Conservation (phyloP, 2,888 invertebrate genomes). For the Lottia scabra region DNA sequence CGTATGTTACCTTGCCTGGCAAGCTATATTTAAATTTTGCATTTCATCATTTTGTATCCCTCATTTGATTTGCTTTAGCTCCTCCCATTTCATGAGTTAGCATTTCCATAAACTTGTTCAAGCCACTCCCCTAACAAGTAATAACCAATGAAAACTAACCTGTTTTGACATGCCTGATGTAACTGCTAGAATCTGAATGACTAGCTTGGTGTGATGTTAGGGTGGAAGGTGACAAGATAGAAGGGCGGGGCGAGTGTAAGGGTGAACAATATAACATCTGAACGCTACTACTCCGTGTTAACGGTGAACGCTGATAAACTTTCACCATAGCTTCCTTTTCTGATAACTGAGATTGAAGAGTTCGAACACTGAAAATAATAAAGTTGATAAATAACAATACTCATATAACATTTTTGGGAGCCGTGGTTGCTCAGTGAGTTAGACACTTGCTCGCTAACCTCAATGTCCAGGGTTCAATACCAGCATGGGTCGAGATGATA, state of each 20-base stretch:
- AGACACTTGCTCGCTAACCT: too few species aligned
- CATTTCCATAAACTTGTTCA: too few species aligned
- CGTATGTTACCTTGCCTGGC: too few species aligned
- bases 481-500: too few species aligned
- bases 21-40: too few species aligned
- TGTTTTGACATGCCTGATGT: conserved; percentile 53
- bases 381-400: too few species aligned
- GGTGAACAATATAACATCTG: conserved; percentile 61
- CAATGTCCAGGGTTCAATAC: too few species aligned
- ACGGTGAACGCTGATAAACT: conserved; percentile 77
- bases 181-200: conserved; percentile 33
- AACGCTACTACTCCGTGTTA: conserved; percentile 61
- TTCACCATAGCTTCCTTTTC: conserved; percentile 92
- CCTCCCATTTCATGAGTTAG: too few species aligned
- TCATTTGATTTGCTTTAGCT: too few species aligned
- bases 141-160: conserved; percentile 29
- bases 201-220: conserved; percentile 38
- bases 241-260: conserved; percentile 65
- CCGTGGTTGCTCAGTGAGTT: too few species aligned
- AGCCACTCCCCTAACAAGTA: not conserved
- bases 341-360: conserved; percentile 87
- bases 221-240: conserved; percentile 45
- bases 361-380: conserved; percentile 75
- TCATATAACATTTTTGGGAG: too few species aligned
- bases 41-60: too few species aligned